Conservation (phyloP, 2,797 vertebrate genomes). For the Artibeus lituratus region DNA sequence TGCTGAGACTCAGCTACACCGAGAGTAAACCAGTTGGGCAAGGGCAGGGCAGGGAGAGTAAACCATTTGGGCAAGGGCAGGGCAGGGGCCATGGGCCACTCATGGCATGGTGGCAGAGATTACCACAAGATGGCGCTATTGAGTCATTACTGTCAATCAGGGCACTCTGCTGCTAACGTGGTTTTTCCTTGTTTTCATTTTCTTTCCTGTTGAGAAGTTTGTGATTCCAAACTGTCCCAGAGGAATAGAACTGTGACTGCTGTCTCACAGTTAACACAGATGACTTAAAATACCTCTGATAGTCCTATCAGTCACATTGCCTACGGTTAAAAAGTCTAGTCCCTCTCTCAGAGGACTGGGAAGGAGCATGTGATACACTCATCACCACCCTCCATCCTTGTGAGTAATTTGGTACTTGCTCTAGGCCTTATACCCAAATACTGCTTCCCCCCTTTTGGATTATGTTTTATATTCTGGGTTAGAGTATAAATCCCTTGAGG, state of each 20-base stretch:
- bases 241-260: not conserved
- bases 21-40: fast-evolving
- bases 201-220: conserved; percentile 14
- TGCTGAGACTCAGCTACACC: not conserved
- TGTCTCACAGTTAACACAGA: not conserved
- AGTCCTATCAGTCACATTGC: not conserved
- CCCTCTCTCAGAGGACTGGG: too few relatives aligned
- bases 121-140: conserved; percentile 40
- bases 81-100: not conserved
- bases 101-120: not conserved
- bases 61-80: not conserved
- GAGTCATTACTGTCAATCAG: not conserved
- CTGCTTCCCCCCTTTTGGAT: not conserved
- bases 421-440: not conserved
- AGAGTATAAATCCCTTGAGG: not conserved
- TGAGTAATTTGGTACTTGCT: not conserved
- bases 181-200: not conserved
- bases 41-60: not conserved
- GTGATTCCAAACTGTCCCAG: not conserved
- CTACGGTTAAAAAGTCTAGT: not conserved
- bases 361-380: not conserved
- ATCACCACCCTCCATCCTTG: not conserved
- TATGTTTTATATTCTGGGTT: not conserved
- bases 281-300: not conserved
- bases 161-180: not conserved